Percentiles rank a stretch among this genome's conserved stretches.
These are phyloP conservation scores for Apodemia hepburni DNA, from an alignment of 2,888 invertebrate genomes.

Conservation along the genomic window DNA sequence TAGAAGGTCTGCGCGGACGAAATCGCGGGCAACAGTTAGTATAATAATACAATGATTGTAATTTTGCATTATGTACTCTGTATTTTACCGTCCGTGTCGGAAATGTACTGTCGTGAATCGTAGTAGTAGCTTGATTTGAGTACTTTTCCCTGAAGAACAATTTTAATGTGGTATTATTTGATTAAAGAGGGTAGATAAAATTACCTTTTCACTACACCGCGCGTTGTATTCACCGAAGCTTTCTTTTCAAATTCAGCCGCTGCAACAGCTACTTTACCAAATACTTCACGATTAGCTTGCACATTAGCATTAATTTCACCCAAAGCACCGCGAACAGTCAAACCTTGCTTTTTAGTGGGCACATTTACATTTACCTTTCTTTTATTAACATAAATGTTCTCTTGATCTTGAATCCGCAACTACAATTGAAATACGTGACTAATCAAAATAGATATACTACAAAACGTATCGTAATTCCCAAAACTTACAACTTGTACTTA, in stretches of 20 bases:
- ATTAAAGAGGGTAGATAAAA: conserved; percentile 34
- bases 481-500: conserved; percentile 37
- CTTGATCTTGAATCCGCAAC: conserved; percentile 60
- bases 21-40: too few relatives aligned
- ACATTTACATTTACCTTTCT: conserved; percentile 48
- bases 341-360: conserved; percentile 51
- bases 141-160: neutral
- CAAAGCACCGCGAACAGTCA: conserved; percentile 57
- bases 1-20: too few relatives aligned
- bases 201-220: conserved; percentile 49
- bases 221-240: conserved; percentile 37
- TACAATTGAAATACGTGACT: conserved; percentile 28
- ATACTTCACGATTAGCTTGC: conserved; percentile 50
- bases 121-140: neutral
- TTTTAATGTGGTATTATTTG: neutral
- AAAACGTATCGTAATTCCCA: neutral
- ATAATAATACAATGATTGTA: too few relatives aligned
- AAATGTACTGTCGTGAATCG: too few relatives aligned
- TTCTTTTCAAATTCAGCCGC: conserved; percentile 65
- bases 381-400: conserved; percentile 54
- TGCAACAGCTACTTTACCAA: conserved; percentile 55
- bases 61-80: too few relatives aligned
- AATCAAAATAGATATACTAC: conserved; percentile 15
- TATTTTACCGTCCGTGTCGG: too few relatives aligned
- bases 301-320: conserved; percentile 67